phyloP scores from a whole-genome alignment of 2,888 invertebrate genomes.

The Neoitamus cyanurus region DNA sequence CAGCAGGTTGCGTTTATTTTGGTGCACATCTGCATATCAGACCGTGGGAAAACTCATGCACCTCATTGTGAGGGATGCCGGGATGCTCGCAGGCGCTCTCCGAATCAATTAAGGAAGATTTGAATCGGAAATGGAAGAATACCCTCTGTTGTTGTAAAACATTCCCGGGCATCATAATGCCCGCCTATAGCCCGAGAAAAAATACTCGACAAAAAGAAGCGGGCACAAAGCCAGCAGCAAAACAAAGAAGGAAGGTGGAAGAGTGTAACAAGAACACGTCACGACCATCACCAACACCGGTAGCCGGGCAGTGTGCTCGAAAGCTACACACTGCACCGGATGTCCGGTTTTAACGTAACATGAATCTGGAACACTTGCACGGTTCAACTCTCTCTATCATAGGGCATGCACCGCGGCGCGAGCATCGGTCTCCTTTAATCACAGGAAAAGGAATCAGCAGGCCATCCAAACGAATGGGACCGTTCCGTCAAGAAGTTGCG shows the following conservation, averaged over 20 bases:
- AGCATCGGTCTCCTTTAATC: slow-evolving; percentile 21
- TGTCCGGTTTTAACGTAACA: slow-evolving; percentile 52
- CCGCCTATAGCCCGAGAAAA: background rate
- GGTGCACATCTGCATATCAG: slow-evolving; percentile 40
- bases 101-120: slow-evolving; percentile 42
- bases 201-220: slow-evolving; percentile 10
- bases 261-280: slow-evolving; percentile 32
- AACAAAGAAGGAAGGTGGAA: slow-evolving; percentile 25
- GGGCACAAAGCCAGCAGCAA: slow-evolving; percentile 18
- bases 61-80: slow-evolving; percentile 13
- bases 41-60: slow-evolving; percentile 38
- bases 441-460: slow-evolving; percentile 34
- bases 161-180: slow-evolving; percentile 4
- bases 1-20: slow-evolving; percentile 29
- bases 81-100: background rate
- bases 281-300: slow-evolving; percentile 37
- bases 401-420: background rate
- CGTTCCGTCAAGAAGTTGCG: slow-evolving; percentile 11
- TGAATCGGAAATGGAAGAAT: slow-evolving; percentile 41
- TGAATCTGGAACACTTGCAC: slow-evolving; percentile 52
- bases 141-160: background rate
- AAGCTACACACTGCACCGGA: slow-evolving; percentile 49
- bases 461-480: background rate
- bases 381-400: slow-evolving; percentile 39
- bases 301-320: slow-evolving; percentile 1